phyloP scores from a whole-genome alignment of 2,888 invertebrate genomes.

The Priocnemis perturbator region DNA sequence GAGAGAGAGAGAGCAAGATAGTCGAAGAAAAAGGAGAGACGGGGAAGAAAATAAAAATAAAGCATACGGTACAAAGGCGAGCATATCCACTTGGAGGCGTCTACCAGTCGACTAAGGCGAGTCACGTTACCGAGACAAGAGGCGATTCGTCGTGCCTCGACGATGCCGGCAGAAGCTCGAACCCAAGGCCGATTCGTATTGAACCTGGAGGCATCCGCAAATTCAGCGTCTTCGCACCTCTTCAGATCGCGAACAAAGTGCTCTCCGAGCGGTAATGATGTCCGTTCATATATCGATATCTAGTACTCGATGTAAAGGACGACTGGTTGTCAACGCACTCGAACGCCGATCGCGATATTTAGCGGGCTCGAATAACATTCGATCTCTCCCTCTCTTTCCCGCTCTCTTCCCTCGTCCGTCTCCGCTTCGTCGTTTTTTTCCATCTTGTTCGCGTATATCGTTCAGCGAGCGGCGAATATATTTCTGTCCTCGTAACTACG shows the following conservation, averaged over 20 bases:
- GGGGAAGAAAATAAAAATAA: constrained; percentile 7
- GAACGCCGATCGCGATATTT: too few species aligned
- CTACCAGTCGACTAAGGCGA: constrained; percentile 22
- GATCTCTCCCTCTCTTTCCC: constrained; percentile 25
- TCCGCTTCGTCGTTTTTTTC: constrained; percentile 13
- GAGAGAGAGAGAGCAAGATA: not conserved
- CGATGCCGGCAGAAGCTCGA: constrained; percentile 4
- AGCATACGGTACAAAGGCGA: constrained; percentile 20
- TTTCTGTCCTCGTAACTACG: too few species aligned
- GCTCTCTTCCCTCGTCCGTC: constrained; percentile 14
- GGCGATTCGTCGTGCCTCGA: constrained; percentile 29
- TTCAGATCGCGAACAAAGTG: too few species aligned
- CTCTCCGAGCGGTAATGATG: too few species aligned
- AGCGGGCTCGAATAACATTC: not conserved
- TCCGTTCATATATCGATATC: too few species aligned
- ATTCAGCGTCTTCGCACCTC: too few species aligned
- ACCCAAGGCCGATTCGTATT: constrained; percentile 18
- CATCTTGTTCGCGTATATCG: constrained; percentile 26
- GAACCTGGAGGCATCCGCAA: too few species aligned
- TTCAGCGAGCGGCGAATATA: not conserved
- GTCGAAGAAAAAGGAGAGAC: not conserved
- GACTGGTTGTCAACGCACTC: too few species aligned
- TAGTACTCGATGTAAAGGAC: too few species aligned
- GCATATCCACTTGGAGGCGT: constrained; percentile 21
- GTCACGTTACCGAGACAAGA: constrained; percentile 31